Evolutionary conservation across 2,797 vertebrate species (phyloP), one percentile per base, ranked within the genome.

Genomic region (Siniperca scherzeri): DNA sequence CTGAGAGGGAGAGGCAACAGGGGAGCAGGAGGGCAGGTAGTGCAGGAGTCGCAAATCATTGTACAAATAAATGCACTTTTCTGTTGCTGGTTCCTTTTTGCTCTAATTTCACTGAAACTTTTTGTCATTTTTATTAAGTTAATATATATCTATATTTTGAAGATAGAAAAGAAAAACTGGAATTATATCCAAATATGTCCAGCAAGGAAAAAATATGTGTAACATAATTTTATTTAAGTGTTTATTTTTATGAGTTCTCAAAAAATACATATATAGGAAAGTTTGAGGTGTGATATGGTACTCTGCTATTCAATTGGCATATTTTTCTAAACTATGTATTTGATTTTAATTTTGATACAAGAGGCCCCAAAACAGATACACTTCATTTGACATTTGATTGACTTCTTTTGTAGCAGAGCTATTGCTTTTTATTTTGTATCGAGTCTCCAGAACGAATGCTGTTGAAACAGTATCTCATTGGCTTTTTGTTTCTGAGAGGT

Each of bases 41-140:
- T 91, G 93, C 90, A 94, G 94, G 93, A 95, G 95, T 95, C 94
- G 95, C 95, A 94, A 95, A 96, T 95, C 94, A 94, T 96, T 95
- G 94, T 95, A 95, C 92, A 96, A 97, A 97, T 97, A 97, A 98
- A 98, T 98, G 97, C 98, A 97, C 97, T 99, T 98, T 98, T 99
- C 97, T 97, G 98, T 98, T 99, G 96, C 96, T 96, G 95, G 95
- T 96, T 97, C 94, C 94, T 96, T 96, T 93, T 96, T 92, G 93
- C 94, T 94, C 95, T 92, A 93, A 94, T 93, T 96, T 94, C 89
- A 90, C 93, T 82, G 78, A 88, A 94, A 55, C 82, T 77, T 88
- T 88, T 90, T 84, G 70, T 64, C 67, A 77, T 70, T 83, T 85
- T 88, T 91, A 90, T 90, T 91, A 91, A 93, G 90, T 95, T 94